phyloP scores from a whole-genome alignment of 2,113 vertebrate genomes.

The Mus musculus region DNA sequence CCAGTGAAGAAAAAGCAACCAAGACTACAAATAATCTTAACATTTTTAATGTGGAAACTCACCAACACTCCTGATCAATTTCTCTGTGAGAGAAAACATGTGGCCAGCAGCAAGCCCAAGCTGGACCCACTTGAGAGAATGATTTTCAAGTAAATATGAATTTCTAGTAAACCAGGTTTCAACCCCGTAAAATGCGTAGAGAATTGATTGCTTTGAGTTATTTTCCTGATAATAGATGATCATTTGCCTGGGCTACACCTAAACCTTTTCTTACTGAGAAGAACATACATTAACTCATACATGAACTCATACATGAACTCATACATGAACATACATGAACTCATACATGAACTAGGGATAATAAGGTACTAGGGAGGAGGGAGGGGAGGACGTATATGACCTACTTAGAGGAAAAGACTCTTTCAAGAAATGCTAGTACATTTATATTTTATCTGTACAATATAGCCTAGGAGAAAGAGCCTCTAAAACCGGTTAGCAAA shows the following conservation, averaged over 20 bases:
- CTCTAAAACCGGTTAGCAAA: not conserved
- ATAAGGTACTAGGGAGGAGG: not conserved
- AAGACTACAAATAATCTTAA: not conserved
- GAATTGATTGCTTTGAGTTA: not conserved
- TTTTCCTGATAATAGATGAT: constrained; percentile 4
- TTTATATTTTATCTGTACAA: constrained; percentile 44
- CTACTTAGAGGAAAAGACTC: not conserved
- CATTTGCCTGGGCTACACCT: not conserved
- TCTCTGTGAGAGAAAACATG: not conserved
- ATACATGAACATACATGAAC: not conserved
- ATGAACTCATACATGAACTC: not conserved
- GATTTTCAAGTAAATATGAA: not conserved
- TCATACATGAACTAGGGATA: not conserved
- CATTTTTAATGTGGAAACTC: not conserved
- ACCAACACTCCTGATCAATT: not conserved
- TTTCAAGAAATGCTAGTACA: constrained; percentile 28
- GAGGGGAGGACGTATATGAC: not conserved
- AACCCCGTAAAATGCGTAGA: not conserved
- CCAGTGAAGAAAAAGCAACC: not conserved
- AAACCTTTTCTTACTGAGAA: constrained; percentile 13
- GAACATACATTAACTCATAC: not conserved
- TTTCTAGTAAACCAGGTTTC: not conserved
- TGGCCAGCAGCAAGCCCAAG: not conserved
- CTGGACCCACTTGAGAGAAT: not conserved
- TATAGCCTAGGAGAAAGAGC: not conserved